Base-by-base conservation (phyloP, 2,797 vertebrate genomes). In the Sebastolobus alascanus region DNA sequence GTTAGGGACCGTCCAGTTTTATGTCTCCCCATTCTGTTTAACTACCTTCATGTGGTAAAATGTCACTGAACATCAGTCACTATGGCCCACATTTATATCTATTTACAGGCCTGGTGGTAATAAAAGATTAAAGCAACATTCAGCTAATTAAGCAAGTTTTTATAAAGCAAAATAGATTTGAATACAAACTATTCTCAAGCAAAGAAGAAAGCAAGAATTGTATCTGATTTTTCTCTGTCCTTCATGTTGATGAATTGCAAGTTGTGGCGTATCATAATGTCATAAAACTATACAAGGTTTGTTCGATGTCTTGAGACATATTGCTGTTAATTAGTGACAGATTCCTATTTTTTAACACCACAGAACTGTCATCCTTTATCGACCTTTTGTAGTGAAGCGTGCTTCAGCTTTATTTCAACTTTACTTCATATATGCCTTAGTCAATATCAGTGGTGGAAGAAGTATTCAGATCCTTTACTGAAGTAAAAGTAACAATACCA, bases 1-100 rank as follows among this genome's bases (percentile, higher is more conserved):
- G 33, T 90, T 77, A 91, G 91, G 90, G 90, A 81, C 5, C 61
- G 6, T 89, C 81, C 8, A 31, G 1, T 8, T 73, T 69, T 80
- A 9, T 6, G 11, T 66, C 27, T 33, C 4, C 8, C 1, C 5
- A 10, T 5, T 55, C 5, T 46, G 20, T 77, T 74, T 43, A 40
- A 63, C 2, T 10, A 10, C 33, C n/a, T 10, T 61, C 2, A 38
- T 31, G 29, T 37, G 14, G 25, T 6, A 1, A 69, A 18, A 18
- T 35, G 8, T 46, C 20, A 35, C 10, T 33, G 18, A 38, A 40
- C 4, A 27, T 37, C n/a, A 40, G n/a, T 8, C 31, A 11, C 16
- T 3, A 13, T 25, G 22, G 55, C 35, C 2, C 40, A 40, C 3
- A 22, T 50, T 8, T 50, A 16, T 10, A 59, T n/a, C 13, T 14